Base-by-base conservation (phyloP, 2,888 invertebrate genomes). In the Watsonalla cultraria region DNA sequence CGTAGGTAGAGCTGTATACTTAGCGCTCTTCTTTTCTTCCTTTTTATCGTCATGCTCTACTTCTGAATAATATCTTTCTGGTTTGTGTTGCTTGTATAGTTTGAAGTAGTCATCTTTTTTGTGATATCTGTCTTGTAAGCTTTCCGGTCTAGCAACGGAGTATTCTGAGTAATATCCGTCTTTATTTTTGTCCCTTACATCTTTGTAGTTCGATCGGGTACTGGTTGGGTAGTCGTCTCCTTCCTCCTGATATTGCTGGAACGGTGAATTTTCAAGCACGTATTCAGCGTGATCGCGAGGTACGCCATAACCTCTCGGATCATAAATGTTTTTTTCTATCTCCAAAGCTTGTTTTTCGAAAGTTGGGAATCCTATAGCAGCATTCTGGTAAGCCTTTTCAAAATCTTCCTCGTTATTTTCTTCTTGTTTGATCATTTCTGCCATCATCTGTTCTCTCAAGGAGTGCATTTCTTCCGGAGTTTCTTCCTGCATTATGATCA, bases 391-490 rank as follows among this genome's bases (percentile, higher is more conserved):
- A 4, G 83, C 84, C 51, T 84, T 84, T 61, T 91, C 90, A 61
- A 91, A 91, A 58, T 88, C 83, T 66, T 91, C 82, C 64, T 91
- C 91, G 47, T 75, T 84, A 52, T 89, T 85, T 61, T 84, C 82
- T 56, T 86, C 84, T n/a, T 78, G 74, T 33, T 78, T 76, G 0
- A 80, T 66, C 57, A 79, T 76, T 66, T 82, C 77, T 35, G 77
- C 79, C 51, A 74, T 72, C 54, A 80, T 69, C 60, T 86, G 77
- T 62, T 85, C 84, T 52, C 72, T 70, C 14, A 78, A 70, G 51
- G 75, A 72, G 35, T 82, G 78, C 54, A 73, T 74, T 58, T 81
- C 82, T 42, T 84, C 80, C 0, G 85, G 82, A 7, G 79, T 68
- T 67, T 87, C 85, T 46, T 81, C 83, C 56, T 85, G 77, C 45